Percentiles rank a stretch among this genome's conserved stretches.
Evolutionary conservation across 2,888 invertebrate species (phyloP).

Genomic region (Mechanitis mazaeus): DNA sequence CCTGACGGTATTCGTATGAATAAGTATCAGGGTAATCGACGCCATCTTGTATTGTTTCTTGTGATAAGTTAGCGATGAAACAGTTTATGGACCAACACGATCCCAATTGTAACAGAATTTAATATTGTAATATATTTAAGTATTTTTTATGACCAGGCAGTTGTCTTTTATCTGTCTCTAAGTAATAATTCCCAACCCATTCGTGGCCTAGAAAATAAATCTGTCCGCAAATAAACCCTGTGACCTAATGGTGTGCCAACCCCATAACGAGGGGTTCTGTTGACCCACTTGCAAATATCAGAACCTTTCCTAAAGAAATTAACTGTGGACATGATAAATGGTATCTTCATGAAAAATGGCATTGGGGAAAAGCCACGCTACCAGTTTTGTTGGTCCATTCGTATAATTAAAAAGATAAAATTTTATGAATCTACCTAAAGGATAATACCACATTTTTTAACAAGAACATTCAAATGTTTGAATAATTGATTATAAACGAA

Average conservation of each 20-base stretch:
- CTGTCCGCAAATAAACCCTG: conserved; percentile 53
- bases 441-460: too few species aligned
- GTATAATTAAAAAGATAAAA: too few species aligned
- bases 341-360: conserved; percentile 12
- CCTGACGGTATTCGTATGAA: conserved; percentile 37
- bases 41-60: conserved; percentile 20
- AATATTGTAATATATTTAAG: neutral
- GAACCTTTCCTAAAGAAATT: conserved; percentile 29
- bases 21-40: conserved; percentile 31
- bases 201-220: conserved; percentile 26
- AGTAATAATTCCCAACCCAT: conserved; percentile 13
- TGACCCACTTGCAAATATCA: conserved; percentile 58
- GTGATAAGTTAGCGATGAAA: neutral
- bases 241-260: conserved; percentile 48
- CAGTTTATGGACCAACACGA: neutral
- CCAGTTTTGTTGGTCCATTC: too few species aligned
- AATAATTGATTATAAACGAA: conserved; percentile 7
- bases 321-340: conserved; percentile 33
- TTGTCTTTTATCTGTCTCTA: neutral
- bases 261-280: conserved; percentile 38
- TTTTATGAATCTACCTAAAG: too few species aligned
- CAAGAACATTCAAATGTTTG: neutral
- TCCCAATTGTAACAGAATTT: neutral
- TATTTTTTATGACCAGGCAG: too few species aligned
- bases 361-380: neutral